phyloP scores from a whole-genome alignment of 2,888 invertebrate genomes.

The Melinaea marsaeus region DNA sequence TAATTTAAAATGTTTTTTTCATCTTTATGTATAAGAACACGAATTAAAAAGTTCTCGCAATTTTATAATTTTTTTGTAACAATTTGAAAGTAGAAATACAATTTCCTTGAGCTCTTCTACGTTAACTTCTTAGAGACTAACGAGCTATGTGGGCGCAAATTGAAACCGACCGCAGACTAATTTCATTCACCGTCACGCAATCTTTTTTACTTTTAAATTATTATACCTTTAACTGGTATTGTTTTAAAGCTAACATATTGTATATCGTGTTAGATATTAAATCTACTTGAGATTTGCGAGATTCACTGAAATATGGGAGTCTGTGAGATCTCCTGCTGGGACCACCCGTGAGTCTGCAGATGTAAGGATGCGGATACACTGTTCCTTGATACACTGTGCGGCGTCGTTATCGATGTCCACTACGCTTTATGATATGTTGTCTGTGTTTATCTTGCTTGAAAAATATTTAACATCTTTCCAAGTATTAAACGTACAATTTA shows the following conservation, averaged over 20 bases:
- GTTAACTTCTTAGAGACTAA: conserved; percentile 45
- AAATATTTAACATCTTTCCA: background rate
- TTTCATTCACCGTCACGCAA: conserved; percentile 62
- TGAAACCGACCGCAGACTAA: conserved; percentile 61
- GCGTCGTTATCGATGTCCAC: conserved; percentile 36
- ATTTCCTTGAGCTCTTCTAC: conserved; percentile 48
- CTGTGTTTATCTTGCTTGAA: conserved; percentile 5
- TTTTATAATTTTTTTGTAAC: conserved; percentile 1
- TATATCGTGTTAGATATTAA: conserved; percentile 60
- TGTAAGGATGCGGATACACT: conserved; percentile 33
- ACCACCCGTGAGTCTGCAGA: conserved; percentile 63
- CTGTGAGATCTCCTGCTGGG: conserved; percentile 62
- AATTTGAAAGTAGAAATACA: conserved; percentile 23
- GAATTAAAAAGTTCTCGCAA: background rate
- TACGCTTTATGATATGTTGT: conserved; percentile 30
- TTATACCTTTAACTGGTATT: conserved; percentile 44
- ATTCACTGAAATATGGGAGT: conserved; percentile 69
- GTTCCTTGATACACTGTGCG: conserved; percentile 35
- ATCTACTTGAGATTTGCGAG: conserved; percentile 65
- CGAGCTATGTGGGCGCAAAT: conserved; percentile 61
- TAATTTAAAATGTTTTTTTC: too few species aligned
- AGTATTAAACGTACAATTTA: background rate
- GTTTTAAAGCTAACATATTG: conserved; percentile 63
- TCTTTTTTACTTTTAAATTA: conserved; percentile 41
- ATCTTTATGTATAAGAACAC: too few species aligned